Evolutionary conservation across 2,888 invertebrate species (phyloP).

Genomic region (Volucella inflata): DNA sequence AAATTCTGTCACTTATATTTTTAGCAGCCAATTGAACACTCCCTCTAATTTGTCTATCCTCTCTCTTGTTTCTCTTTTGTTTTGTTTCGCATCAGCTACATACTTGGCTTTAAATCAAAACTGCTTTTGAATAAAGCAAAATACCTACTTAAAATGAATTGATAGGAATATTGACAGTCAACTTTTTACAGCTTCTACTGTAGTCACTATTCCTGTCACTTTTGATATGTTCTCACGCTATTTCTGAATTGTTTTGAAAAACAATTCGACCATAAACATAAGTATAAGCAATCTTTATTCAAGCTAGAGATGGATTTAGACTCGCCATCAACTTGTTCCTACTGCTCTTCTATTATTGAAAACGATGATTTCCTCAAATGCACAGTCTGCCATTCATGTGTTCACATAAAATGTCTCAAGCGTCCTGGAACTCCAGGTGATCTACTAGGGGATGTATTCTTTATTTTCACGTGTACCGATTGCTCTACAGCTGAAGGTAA

Average conservation of each 20-base stretch:
- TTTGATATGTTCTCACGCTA: not conserved
- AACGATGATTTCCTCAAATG: constrained; percentile 86
- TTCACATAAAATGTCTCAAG: constrained; percentile 88
- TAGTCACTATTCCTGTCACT: not conserved
- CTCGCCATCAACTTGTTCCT: constrained; percentile 66
- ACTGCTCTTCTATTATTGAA: constrained; percentile 76
- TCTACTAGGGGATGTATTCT: constrained; percentile 90
- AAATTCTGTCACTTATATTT: no score
- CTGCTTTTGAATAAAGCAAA: no score
- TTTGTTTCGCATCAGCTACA: no score
- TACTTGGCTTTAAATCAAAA: no score
- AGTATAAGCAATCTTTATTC: not conserved
- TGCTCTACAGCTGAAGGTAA: constrained; percentile 85
- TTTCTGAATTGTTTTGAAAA: constrained; percentile 4
- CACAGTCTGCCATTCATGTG: constrained; percentile 85
- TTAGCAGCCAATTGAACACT: no score
- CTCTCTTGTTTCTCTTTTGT: no score
- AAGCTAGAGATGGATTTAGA: constrained; percentile 43
- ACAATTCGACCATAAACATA: not conserved
- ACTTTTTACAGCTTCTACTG: not conserved
- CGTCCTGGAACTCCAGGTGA: constrained; percentile 89
- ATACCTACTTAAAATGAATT: no score
- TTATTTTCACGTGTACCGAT: constrained; percentile 88
- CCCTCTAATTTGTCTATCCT: no score
- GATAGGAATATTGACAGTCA: not conserved